phyloP scores from a whole-genome alignment of 2,888 invertebrate genomes.

The Drosophila putrida region DNA sequence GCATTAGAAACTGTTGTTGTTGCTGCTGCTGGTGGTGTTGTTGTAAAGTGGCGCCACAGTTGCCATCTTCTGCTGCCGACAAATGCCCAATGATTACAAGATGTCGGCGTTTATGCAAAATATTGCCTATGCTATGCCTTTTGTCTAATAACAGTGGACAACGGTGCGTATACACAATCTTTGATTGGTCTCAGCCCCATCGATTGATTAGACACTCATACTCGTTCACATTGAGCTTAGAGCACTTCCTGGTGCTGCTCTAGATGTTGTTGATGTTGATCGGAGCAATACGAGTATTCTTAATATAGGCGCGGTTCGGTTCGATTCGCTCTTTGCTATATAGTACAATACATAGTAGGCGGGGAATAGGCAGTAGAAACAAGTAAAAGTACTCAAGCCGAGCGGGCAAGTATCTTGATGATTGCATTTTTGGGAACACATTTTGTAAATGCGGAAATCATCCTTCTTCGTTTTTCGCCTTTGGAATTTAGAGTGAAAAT shows the following conservation, averaged over 20 bases:
- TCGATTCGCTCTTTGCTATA: neutral
- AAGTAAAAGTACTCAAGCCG: neutral
- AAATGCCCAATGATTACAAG: constrained; percentile 64
- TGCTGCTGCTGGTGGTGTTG: constrained; percentile 32
- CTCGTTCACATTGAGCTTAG: constrained; percentile 10
- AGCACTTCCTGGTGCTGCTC: constrained; percentile 23
- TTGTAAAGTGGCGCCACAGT: constrained; percentile 36
- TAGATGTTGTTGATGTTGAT: neutral
- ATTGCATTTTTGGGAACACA: too few relatives aligned
- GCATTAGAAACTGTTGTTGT: constrained; percentile 52
- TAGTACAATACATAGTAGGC: neutral
- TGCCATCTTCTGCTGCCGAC: constrained; percentile 26
- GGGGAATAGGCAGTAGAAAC: too few relatives aligned
- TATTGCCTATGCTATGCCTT: constrained; percentile 47
- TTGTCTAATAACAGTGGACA: constrained; percentile 63
- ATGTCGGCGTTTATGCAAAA: constrained; percentile 73
- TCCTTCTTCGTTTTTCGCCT: too few relatives aligned
- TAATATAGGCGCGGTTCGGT: constrained; percentile 8
- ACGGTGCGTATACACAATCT: constrained; percentile 75
- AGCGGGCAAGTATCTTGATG: too few relatives aligned
- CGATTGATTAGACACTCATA: constrained; percentile 28
- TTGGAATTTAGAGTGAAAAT: too few relatives aligned
- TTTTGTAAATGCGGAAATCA: too few relatives aligned
- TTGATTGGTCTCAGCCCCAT: constrained; percentile 56
- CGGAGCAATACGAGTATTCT: neutral